These are phyloP conservation scores for Scaptodrosophila latifasciaeformis DNA, from an alignment of 2,888 invertebrate species.

Conservation along the genomic window DNA sequence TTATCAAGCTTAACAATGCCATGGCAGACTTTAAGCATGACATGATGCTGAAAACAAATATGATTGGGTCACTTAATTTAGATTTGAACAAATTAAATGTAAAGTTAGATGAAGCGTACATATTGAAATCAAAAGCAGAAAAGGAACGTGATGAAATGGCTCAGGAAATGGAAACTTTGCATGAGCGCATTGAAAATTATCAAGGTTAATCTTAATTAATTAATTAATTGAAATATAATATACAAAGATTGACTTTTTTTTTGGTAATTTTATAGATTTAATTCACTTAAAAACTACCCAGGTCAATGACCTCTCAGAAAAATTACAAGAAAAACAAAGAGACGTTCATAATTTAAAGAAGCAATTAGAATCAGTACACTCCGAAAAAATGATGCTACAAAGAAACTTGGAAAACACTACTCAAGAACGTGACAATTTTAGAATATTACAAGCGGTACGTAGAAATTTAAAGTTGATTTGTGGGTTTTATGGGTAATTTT, in stretches of 20 bases:
- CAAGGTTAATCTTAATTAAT: constrained; percentile 21
- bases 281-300: constrained; percentile 67
- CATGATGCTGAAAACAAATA: constrained; percentile 60
- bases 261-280: constrained; percentile 48
- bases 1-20: constrained; percentile 58
- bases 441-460: constrained; percentile 84
- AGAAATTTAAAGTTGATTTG: too few relatives aligned
- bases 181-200: constrained; percentile 56
- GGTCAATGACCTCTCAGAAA: constrained; percentile 63
- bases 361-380: constrained; percentile 83
- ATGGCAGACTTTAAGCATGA: constrained; percentile 59
- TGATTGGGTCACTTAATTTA: constrained; percentile 56
- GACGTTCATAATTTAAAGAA: constrained; percentile 77
- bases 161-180: constrained; percentile 64
- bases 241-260: neutral
- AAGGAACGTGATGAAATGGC: constrained; percentile 68
- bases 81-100: constrained; percentile 65
- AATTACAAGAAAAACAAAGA: constrained; percentile 54
- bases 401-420: constrained; percentile 82
- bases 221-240: neutral
- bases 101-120: constrained; percentile 62
- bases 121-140: constrained; percentile 54
- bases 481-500: too few relatives aligned
- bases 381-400: constrained; percentile 86
- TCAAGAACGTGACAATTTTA: constrained; percentile 82